Evolutionary conservation across 2,888 invertebrate genomes (phyloP).

Genomic region (Plutella xylostella): DNA sequence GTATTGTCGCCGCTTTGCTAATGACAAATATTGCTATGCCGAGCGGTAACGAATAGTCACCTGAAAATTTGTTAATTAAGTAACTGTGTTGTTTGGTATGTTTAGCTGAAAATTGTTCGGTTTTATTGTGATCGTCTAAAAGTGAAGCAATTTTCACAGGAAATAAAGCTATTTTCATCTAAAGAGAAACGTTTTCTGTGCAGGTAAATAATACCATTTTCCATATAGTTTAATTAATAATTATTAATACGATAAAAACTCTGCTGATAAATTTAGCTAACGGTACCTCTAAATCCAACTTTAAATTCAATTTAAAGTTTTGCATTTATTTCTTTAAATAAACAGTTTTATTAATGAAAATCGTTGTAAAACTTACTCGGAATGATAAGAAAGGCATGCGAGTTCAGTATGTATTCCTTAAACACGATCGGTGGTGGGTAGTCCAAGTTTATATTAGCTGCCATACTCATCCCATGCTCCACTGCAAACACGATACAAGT

Average conservation of each 20-base stretch:
- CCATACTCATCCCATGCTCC: conserved; percentile 69
- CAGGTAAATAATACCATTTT: not conserved
- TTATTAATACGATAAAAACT: not conserved
- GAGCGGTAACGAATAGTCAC: conserved; percentile 34
- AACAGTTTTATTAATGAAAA: not conserved
- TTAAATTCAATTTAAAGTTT: no score
- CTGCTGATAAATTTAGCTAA: no score
- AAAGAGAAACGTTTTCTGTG: not conserved
- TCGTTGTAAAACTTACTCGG: conserved; percentile 35
- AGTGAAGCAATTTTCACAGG: not conserved
- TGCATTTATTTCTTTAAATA: no score
- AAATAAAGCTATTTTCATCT: not conserved
- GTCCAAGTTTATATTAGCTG: conserved; percentile 45
- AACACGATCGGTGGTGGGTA: conserved; percentile 31
- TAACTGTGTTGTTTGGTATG: not conserved
- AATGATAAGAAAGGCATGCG: conserved; percentile 52
- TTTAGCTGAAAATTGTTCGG: not conserved
- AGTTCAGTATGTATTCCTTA: conserved; percentile 30
- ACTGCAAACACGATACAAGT: no score
- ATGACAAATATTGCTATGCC: conserved; percentile 52
- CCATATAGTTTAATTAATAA: no score
- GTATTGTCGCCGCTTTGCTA: conserved; percentile 66
- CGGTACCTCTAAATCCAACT: no score
- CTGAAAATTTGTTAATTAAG: conserved; percentile 24
- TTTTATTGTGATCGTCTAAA: not conserved